Base-by-base conservation (phyloP, 2,888 invertebrate genomes). In the Lithodes maja region DNA sequence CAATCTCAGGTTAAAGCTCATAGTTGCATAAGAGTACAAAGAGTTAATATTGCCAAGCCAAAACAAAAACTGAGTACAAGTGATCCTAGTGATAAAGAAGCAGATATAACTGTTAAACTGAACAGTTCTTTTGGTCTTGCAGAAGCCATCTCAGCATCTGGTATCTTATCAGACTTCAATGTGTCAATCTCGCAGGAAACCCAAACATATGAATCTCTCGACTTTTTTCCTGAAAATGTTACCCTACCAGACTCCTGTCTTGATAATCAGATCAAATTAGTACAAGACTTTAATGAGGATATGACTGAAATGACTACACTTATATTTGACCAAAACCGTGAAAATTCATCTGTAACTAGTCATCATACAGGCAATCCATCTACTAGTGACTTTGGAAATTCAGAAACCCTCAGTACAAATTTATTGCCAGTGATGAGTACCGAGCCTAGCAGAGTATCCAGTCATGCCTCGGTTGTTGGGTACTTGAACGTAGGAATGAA, bases 281-380 rank as follows among this genome's bases (percentile, higher is more conserved):
- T 86, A 7, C 54, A 52, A 49, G 71, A 81, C 50, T 50, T 75
- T 9, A 81, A 81, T 50, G 71, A 86, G 53, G 81, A 81, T 15
- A 7, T 33, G 49, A 55, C 81, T 75, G 75, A 52, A 7, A 74
- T 81, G 15, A 61, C 81, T 55, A 81, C 86, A n/a, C 75, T 80
- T 68, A 79, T 85, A 50, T 79, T 85, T 17, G 80, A 71, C 71
- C 71, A 71, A 79, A 53, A 79, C 52, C 53, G 54, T 53, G 79
- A 52, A 15, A 79, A 17, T 53, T 12, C n/a, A 71, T n/a, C 15
- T 12, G n/a, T 33, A 33, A 33, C 33, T 33, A 33, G 33, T 33
- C 33, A 33, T 33, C 33, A 0, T 33, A 33, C 75, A n/a, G 52
- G 49, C 15, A 55, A 85, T 68, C 12, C 17, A 3, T 61, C 85